Evolutionary conservation across 2,797 vertebrate genomes (phyloP).

Genomic region (Bradypus variegatus): DNA sequence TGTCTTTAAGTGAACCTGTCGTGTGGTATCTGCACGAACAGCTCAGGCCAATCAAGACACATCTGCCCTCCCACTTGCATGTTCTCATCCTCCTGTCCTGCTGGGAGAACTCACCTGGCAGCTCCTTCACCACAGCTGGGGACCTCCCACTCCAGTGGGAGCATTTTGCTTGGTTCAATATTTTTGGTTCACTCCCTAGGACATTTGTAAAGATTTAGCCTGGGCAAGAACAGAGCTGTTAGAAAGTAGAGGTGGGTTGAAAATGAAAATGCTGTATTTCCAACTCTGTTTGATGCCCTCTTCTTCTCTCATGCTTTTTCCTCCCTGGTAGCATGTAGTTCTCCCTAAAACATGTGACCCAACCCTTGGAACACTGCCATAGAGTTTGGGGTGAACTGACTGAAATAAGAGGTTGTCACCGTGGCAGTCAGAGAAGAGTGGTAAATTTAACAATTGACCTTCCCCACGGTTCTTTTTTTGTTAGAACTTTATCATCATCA

Average conservation of each 20-base stretch:
- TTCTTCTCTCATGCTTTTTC: neutral
- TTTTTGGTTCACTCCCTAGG: neutral
- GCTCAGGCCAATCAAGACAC: no score
- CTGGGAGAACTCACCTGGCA: neutral
- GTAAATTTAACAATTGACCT: accelerated
- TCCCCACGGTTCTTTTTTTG: neutral
- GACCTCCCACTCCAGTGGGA: neutral
- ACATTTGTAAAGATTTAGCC: neutral
- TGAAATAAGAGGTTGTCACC: neutral
- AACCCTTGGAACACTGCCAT: accelerated
- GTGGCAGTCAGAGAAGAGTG: accelerated
- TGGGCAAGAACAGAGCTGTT: neutral
- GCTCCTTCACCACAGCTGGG: neutral
- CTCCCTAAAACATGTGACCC: neutral
- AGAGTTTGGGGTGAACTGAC: accelerated
- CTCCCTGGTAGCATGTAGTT: neutral
- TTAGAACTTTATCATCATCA: neutral
- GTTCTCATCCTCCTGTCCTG: no score
- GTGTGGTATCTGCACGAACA: no score
- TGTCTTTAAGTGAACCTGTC: no score
- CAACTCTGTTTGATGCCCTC: no score
- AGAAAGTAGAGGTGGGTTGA: neutral
- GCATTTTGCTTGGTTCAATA: neutral
- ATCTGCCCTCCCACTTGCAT: no score
- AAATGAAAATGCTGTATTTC: neutral